Conservation (phyloP, 2,797 vertebrate genomes). For the Heterohyrax brucei region DNA sequence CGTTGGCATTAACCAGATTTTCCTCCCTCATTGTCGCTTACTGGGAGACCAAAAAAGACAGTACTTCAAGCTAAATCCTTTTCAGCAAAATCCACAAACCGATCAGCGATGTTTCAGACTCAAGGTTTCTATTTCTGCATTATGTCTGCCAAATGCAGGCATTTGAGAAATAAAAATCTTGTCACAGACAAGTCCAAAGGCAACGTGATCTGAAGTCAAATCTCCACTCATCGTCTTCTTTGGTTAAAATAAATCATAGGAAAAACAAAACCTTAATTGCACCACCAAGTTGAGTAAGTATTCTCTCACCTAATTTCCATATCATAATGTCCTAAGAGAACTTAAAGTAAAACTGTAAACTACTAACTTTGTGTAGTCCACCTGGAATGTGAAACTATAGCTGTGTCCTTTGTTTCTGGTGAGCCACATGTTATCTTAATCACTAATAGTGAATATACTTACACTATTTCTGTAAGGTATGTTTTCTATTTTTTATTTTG, state of each 20-base stretch:
- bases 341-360: not conserved
- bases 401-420: not conserved
- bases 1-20: constrained; percentile 6
- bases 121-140: constrained; percentile 36
- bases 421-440: not conserved
- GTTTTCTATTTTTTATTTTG: not conserved
- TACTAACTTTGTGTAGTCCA: not conserved
- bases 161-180: constrained; percentile 41
- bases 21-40: not conserved
- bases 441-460: constrained; percentile 3
- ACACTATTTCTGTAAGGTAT: not conserved
- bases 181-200: not conserved
- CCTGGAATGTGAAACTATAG: not conserved
- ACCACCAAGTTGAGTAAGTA: constrained; percentile 42
- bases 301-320: constrained; percentile 55
- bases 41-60: not conserved
- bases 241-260: constrained; percentile 18
- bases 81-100: constrained; percentile 22
- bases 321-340: not conserved
- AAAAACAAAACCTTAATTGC: constrained; percentile 17
- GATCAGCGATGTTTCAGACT: not conserved
- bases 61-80: not conserved
- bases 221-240: not conserved
- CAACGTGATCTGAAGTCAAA: constrained; percentile 19
- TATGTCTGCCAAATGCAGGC: constrained; percentile 34